Conservation (phyloP, 2,797 vertebrate species). For the Syncerus caffer region DNA sequence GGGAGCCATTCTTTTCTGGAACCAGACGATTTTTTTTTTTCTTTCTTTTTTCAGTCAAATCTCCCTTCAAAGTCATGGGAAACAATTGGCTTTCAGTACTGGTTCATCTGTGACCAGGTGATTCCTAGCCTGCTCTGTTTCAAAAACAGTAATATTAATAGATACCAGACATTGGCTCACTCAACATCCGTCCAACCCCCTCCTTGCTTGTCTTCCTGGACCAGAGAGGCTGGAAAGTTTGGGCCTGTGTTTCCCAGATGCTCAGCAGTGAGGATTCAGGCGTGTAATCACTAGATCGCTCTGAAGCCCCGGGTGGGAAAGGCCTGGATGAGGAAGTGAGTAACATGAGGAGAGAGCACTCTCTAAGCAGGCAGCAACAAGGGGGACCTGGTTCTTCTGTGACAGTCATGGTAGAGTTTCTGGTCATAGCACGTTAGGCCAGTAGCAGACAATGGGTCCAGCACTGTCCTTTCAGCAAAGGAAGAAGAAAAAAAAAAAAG, state of each 20-base stretch:
- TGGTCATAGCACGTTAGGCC: not conserved
- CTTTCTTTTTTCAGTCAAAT: not conserved
- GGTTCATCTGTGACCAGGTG: not conserved
- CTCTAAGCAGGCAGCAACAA: not conserved
- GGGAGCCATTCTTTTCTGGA: slow-evolving; percentile 16
- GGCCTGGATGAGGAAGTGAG: not conserved
- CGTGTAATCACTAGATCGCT: too few relatives aligned
- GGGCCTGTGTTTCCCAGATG: not conserved
- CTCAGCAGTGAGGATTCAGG: not conserved
- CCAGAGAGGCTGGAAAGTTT: not conserved
- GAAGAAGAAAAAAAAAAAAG: not conserved
- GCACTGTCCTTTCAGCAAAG: not conserved
- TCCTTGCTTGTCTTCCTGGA: not conserved
- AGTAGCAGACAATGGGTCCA: not conserved
- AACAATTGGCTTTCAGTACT: not conserved
- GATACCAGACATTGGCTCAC: not conserved
- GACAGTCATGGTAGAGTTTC: not conserved
- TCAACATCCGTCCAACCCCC: not conserved
- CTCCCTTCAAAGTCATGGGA: not conserved
- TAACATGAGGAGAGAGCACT: not conserved
- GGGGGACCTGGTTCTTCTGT: not conserved
- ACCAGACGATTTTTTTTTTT: not conserved
- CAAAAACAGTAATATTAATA: not conserved
- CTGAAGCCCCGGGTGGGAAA: not conserved
- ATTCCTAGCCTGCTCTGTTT: not conserved